Evolutionary conservation across 1,140 invertebrate genomes (phyloP).

Genomic region (Acyrthosiphon pisum): DNA sequence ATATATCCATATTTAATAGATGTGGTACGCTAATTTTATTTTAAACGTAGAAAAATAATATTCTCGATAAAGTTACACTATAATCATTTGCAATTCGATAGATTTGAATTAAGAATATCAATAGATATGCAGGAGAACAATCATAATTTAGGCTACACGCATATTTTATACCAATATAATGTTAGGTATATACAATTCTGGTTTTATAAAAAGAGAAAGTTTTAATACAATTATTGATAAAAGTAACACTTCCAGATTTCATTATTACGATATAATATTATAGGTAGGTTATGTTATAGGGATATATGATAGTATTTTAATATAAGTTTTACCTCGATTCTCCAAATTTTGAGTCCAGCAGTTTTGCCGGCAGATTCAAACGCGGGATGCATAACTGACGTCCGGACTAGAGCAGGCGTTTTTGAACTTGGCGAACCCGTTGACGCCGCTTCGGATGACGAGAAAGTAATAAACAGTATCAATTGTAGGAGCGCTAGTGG

Average conservation of each 20-base stretch:
- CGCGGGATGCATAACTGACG: constrained; percentile 60
- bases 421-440: constrained; percentile 38
- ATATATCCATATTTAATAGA: background rate
- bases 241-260: background rate
- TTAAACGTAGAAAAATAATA: background rate
- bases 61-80: background rate
- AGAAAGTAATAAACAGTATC: background rate
- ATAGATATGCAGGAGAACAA: background rate
- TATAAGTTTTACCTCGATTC: constrained; percentile 69
- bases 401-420: constrained; percentile 22
- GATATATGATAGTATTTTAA: background rate
- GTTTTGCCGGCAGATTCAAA: constrained; percentile 67
- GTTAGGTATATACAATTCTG: background rate
- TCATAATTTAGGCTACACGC: background rate
- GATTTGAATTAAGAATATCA: background rate
- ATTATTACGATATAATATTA: background rate
- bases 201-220: constrained; percentile 14
- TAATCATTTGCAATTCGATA: background rate
- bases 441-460: constrained; percentile 28
- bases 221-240: background rate
- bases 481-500: constrained; percentile 21
- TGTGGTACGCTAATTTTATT: background rate
- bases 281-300: background rate
- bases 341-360: constrained; percentile 73
- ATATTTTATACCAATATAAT: background rate